Conservation (phyloP, 2,797 vertebrate genomes). For the Anabacerthia variegaticeps region DNA sequence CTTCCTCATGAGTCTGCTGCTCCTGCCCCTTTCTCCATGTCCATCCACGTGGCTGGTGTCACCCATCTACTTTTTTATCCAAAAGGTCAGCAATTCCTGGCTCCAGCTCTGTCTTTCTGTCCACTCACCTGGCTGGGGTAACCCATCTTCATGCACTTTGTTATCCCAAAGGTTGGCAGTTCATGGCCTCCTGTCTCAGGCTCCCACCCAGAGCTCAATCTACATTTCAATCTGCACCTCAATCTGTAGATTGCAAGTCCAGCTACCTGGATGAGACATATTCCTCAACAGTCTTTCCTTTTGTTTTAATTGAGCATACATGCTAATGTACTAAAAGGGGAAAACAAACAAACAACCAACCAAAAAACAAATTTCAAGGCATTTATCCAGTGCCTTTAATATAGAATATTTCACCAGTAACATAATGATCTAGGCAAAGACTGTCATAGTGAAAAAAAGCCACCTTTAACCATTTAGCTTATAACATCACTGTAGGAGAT, state of each 20-base stretch:
- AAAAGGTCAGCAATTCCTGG: accelerated
- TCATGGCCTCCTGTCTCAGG: accelerated
- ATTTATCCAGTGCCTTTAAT: neutral
- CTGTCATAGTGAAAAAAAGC: neutral
- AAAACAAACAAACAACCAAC: neutral
- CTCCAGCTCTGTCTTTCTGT: neutral
- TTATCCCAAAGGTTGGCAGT: neutral
- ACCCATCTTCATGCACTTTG: neutral
- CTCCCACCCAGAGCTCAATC: neutral
- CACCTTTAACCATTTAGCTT: neutral
- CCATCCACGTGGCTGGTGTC: neutral
- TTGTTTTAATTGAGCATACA: neutral
- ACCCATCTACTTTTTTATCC: neutral
- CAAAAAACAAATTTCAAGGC: neutral
- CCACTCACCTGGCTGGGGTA: neutral
- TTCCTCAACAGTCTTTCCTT: neutral
- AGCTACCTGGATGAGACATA: neutral
- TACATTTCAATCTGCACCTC: neutral
- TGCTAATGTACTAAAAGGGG: neutral
- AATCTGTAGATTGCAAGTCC: neutral
- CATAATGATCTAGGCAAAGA: neutral
- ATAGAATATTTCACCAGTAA: neutral
- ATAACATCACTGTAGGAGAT: neutral
- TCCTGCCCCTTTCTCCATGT: accelerated
- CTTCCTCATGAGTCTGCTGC: accelerated